Conservation (phyloP, 1,140 invertebrate genomes). For the Choristoneura fumiferana region DNA sequence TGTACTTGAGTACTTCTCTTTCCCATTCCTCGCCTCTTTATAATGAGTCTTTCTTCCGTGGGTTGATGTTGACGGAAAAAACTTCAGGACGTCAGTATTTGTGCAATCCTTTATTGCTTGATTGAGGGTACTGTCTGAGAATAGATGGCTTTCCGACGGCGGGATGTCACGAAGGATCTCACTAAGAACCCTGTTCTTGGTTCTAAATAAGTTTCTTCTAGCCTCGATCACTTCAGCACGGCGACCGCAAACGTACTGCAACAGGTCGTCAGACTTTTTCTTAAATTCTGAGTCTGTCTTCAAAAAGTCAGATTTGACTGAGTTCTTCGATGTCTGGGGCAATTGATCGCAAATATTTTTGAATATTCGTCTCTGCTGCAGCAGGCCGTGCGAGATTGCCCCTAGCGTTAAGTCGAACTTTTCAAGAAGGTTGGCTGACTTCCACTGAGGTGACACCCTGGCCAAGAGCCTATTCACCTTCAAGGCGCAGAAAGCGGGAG, state of each 20-base stretch:
- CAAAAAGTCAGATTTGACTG: not conserved
- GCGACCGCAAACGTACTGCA: conserved; percentile 21
- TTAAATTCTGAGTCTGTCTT: not conserved
- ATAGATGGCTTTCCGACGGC: conserved; percentile 6
- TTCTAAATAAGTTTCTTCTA: not conserved
- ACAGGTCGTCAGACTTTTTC: conserved; percentile 16
- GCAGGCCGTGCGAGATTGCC: not conserved
- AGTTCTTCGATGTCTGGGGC: not conserved
- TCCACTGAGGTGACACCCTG: not conserved
- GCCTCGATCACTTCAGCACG: conserved; percentile 22
- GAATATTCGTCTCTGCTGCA: conserved; percentile 8
- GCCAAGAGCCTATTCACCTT: not conserved
- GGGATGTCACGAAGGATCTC: not conserved
- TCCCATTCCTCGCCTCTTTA: too few relatives aligned
- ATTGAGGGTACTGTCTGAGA: not conserved
- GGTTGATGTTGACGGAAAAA: too few relatives aligned
- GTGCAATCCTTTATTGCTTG: not conserved
- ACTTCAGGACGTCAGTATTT: too few relatives aligned
- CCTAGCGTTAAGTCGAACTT: conserved; percentile 6
- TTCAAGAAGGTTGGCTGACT: not conserved
- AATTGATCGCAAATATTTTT: not conserved
- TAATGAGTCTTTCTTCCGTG: too few relatives aligned
- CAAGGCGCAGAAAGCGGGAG: not conserved
- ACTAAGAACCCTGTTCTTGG: not conserved
- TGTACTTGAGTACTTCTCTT: too few relatives aligned